Evolutionary conservation across 2,113 vertebrate genomes (phyloP).

Genomic region (Elgaria multicarinata): DNA sequence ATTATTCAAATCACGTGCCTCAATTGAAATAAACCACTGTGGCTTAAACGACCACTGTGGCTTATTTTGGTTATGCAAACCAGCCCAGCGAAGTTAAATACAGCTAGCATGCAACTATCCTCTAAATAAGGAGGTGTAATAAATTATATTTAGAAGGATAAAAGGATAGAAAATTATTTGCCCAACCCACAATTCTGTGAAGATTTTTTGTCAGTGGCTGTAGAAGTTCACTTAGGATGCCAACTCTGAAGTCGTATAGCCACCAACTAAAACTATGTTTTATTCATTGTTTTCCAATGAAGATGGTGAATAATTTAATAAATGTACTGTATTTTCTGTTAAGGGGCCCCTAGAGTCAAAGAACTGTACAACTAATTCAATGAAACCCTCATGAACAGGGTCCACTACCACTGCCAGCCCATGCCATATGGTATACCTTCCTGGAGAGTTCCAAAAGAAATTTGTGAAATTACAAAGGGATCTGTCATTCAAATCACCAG

Average conservation of each 20-base stretch:
- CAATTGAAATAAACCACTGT: too few species aligned
- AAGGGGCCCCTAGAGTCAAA: background rate
- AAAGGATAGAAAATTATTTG: conserved; percentile 27
- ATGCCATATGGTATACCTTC: background rate
- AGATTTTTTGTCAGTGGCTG: background rate
- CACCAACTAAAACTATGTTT: background rate
- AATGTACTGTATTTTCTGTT: background rate
- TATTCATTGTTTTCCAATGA: background rate
- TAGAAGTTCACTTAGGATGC: background rate
- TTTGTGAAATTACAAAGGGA: background rate
- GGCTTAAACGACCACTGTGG: too few species aligned
- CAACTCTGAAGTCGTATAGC: background rate
- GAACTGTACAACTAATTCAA: background rate
- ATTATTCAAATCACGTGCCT: too few species aligned
- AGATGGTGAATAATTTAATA: background rate
- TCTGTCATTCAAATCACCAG: background rate
- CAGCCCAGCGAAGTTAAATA: conserved; percentile 24
- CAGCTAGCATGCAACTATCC: conserved; percentile 18
- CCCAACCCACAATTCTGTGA: background rate
- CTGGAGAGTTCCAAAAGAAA: background rate
- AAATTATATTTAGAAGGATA: conserved; percentile 45
- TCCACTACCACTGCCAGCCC: too few species aligned
- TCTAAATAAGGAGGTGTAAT: conserved; percentile 3
- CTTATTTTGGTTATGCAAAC: too few species aligned
- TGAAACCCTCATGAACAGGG: background rate